These are phyloP conservation scores for Chrysomela aeneicollis DNA, from an alignment of 2,888 invertebrate genomes.

Conservation along the genomic window DNA sequence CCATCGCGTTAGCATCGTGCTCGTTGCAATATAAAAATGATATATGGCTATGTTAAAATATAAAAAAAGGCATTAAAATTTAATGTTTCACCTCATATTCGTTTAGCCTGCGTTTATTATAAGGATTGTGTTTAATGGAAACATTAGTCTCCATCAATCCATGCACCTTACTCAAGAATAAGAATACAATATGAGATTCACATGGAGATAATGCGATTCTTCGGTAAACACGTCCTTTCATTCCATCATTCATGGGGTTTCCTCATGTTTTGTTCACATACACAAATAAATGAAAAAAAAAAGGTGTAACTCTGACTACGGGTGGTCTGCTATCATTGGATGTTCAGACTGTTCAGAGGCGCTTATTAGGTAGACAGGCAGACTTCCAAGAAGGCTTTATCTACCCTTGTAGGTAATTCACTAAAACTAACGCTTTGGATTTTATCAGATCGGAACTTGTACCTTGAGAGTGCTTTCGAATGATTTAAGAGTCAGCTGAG, in stretches of 20 bases:
- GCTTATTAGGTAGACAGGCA: slow-evolving; percentile 31
- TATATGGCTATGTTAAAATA: too few relatives aligned
- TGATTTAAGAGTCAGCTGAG: background rate
- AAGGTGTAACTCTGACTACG: slow-evolving; percentile 18
- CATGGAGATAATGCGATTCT: background rate
- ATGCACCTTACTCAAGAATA: background rate
- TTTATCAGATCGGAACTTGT: slow-evolving; percentile 22
- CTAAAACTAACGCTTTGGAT: slow-evolving; percentile 23
- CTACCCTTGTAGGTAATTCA: slow-evolving; percentile 34
- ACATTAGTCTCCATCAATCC: too few relatives aligned
- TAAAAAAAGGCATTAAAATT: too few relatives aligned
- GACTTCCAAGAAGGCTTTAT: slow-evolving; percentile 36
- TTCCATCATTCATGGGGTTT: slow-evolving; percentile 3
- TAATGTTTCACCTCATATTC: too few relatives aligned
- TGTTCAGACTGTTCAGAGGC: slow-evolving; percentile 24
- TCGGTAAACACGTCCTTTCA: background rate
- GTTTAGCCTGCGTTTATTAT: too few relatives aligned
- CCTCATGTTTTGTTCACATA: background rate
- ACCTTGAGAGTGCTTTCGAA: slow-evolving; percentile 6
- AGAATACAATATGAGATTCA: background rate
- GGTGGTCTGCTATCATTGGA: slow-evolving; percentile 30
- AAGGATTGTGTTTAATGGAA: too few relatives aligned
- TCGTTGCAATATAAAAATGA: too few relatives aligned
- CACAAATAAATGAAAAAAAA: background rate
- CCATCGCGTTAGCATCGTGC: too few relatives aligned